Conservation (phyloP, 2,113 vertebrate species). For the Sylvia atricapilla region DNA sequence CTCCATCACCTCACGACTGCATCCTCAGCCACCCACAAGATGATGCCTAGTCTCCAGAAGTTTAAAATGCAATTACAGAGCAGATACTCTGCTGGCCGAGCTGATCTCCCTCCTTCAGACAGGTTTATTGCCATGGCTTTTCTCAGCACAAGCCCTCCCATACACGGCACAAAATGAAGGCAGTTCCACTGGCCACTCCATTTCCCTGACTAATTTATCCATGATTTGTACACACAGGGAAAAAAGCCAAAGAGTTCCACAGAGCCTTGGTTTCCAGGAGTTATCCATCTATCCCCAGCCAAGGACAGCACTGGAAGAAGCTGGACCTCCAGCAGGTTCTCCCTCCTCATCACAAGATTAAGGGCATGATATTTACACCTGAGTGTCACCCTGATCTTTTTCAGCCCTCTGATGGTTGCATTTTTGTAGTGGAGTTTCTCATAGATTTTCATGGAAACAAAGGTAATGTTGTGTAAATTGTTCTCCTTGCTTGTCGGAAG, state of each 20-base stretch:
- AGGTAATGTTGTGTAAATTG: too few species aligned
- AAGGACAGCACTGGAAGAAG: background rate
- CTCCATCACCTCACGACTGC: background rate
- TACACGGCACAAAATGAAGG: accelerated
- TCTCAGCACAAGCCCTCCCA: background rate
- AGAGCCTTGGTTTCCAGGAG: background rate
- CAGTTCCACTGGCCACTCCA: background rate
- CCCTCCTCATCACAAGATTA: background rate
- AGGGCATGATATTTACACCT: background rate
- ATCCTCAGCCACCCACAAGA: background rate
- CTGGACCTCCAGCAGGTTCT: background rate
- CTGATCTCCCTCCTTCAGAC: background rate
- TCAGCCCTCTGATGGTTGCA: too few species aligned
- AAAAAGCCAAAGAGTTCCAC: background rate
- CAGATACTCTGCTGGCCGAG: background rate
- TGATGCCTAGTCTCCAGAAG: background rate
- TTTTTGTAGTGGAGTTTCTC: too few species aligned
- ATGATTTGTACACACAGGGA: background rate
- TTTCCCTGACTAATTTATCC: background rate
- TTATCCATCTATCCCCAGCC: background rate
- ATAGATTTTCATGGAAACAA: too few species aligned
- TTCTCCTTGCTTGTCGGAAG: too few species aligned
- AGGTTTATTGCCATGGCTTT: background rate
- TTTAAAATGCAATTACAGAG: slow-evolving; percentile 13
- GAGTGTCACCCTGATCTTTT: too few species aligned